These are phyloP conservation scores for Troilus luridus DNA, from an alignment of 2,888 invertebrate genomes.

Conservation along the genomic window DNA sequence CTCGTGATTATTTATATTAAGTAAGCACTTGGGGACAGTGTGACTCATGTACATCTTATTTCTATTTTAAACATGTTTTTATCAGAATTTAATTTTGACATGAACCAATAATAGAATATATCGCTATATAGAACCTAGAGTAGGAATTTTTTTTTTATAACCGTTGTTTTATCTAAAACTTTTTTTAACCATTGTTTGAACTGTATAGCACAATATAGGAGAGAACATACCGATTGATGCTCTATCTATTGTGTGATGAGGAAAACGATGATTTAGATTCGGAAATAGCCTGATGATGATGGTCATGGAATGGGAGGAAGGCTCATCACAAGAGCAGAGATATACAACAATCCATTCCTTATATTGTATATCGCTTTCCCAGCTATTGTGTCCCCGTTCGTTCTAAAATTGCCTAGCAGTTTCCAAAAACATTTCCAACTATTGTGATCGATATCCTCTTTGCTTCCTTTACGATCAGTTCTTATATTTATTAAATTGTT, in stretches of 20 bases:
- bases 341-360: slow-evolving; percentile 12
- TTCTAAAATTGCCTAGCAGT: not conserved
- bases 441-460: not conserved
- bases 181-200: not conserved
- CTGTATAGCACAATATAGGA: not conserved
- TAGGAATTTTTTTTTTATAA: too few relatives aligned
- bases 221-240: not conserved
- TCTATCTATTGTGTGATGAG: slow-evolving; percentile 40
- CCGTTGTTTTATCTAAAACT: too few relatives aligned
- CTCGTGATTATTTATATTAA: too few relatives aligned
- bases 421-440: not conserved
- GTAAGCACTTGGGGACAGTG: too few relatives aligned
- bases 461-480: not conserved
- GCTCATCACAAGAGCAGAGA: slow-evolving; percentile 18
- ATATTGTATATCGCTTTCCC: slow-evolving; percentile 23
- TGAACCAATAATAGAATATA: too few relatives aligned
- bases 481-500: too few relatives aligned
- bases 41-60: too few relatives aligned
- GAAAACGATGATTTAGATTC: slow-evolving; percentile 39
- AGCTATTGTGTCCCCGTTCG: not conserved
- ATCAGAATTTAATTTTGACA: too few relatives aligned
- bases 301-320: not conserved
- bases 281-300: slow-evolving; percentile 33
- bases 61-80: too few relatives aligned
- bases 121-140: too few relatives aligned